These are phyloP conservation scores for Ceriagrion tenellum DNA, from an alignment of 2,888 invertebrate species.

Conservation along the genomic window DNA sequence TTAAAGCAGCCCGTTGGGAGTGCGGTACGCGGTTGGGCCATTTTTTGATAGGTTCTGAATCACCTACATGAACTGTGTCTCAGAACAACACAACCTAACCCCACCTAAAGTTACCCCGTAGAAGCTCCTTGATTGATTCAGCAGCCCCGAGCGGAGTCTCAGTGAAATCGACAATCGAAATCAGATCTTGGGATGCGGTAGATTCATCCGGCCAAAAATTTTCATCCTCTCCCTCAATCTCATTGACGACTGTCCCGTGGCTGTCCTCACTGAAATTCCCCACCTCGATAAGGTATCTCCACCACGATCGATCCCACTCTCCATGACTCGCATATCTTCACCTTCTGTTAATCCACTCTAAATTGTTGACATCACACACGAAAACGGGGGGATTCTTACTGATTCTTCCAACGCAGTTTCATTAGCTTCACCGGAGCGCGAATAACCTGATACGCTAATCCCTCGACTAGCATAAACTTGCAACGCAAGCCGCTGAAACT, in stretches of 20 bases:
- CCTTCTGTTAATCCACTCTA: neutral
- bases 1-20: neutral
- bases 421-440: neutral
- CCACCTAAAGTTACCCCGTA: neutral
- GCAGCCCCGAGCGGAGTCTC: neutral
- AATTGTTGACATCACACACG: neutral
- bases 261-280: neutral
- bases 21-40: neutral
- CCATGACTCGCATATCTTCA: neutral
- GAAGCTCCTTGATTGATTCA: conserved; percentile 14
- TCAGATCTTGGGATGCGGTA: neutral
- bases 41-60: neutral
- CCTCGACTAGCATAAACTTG: neutral
- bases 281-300: neutral
- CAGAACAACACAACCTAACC: neutral
- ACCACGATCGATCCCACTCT: neutral
- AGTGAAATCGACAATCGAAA: neutral
- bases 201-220: neutral
- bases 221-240: neutral
- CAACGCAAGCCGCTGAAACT: too few species aligned
- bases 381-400: neutral
- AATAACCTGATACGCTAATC: neutral
- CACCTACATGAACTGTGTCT: neutral
- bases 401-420: neutral
- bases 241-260: neutral